Base-by-base conservation (phyloP, 2,888 invertebrate genomes). In the Penaeus monodon region DNA sequence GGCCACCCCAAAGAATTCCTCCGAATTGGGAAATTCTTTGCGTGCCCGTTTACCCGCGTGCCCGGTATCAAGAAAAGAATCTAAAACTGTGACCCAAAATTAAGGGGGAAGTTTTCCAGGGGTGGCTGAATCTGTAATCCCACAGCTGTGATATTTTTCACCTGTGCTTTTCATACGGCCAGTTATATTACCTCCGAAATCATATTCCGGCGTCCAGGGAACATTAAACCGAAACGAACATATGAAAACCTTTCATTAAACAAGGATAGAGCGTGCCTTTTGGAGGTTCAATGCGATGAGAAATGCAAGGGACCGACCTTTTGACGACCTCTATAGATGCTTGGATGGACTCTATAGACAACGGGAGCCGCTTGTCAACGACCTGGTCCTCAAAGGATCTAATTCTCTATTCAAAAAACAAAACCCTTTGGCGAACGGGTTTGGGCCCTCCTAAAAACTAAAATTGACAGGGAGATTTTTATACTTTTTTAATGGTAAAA, bases 311-410 rank as follows among this genome's bases (percentile, higher is more conserved):
- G 57, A 14, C 57, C 57, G 79, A 79, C 64, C 64, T n/a, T 64
- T 12, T 29, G 38, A 22, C 73, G 33, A 29, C 73, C 27, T 73
- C 73, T 73, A 73, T 64, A 79, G 63, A 33, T 57, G 57, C 57
- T 57, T 57, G 57, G 57, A 57, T 57, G 57, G 57, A 57, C 38
- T 29, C 73, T 73, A 29, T 27, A n/a, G 29, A 79, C 57, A 57
- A 63, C 63, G 33, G 49, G 77, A 64, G 79, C 17, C 79, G 27
- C 79, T 63, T 79, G 79, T 79, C 79, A 79, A 63, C 63, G 79
- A 64, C 57, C 63, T 63, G 27, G 79, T 63, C 79, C 57, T 63
- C 64, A 29, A 29, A 29, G 64, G 64, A 79, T 79, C 79, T 44
- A 29, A 79, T 57, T 79, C 64, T 27, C 79, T 79, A 63, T 79